A percentile compares a stretch with the other conserved stretches of the same genome.
Evolutionary conservation across 2,888 invertebrate species (phyloP).

Genomic region (Brachyptera risi): DNA sequence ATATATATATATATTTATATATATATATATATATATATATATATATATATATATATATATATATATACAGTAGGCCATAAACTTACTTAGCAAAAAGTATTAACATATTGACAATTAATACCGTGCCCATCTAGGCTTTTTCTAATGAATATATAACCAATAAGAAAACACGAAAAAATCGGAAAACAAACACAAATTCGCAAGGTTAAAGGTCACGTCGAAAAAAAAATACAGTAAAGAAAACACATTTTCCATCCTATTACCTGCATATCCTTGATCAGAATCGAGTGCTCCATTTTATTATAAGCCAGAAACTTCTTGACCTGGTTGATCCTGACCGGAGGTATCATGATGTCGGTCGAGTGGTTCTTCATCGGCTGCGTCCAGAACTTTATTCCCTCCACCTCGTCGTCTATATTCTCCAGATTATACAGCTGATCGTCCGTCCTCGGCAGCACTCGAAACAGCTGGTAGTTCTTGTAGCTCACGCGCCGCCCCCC

Average conservation of each 20-base stretch:
- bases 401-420: constrained; percentile 45
- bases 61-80: no score
- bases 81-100: no score
- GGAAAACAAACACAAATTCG: no score
- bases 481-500: constrained; percentile 21
- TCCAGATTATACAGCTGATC: constrained; percentile 46
- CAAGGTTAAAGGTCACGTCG: no score
- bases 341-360: constrained; percentile 70
- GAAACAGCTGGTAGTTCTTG: constrained; percentile 37
- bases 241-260: no score
- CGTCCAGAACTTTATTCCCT: constrained; percentile 57
- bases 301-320: constrained; percentile 57
- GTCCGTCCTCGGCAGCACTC: constrained; percentile 47
- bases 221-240: background rate
- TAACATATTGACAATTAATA: no score
- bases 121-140: no score
- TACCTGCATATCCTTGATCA: constrained; percentile 70
- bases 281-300: constrained; percentile 59
- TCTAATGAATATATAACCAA: no score
- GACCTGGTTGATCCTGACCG: constrained; percentile 56
- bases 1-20: no score
- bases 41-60: no score
- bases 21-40: no score
- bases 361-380: constrained; percentile 52
- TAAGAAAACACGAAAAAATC: no score